phyloP scores from a whole-genome alignment of 2,888 invertebrate genomes.

The Philaethria dido region DNA sequence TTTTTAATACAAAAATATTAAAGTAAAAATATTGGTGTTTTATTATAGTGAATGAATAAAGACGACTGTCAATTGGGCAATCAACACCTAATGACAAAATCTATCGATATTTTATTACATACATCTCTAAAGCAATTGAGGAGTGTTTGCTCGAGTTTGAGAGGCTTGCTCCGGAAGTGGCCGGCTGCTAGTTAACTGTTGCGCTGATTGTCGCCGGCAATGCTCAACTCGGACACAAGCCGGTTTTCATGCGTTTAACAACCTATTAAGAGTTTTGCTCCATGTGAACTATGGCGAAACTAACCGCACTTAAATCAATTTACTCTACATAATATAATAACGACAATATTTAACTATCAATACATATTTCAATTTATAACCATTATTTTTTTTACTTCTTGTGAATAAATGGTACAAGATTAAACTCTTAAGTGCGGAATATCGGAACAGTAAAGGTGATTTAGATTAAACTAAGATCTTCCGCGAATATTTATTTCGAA shows the following conservation, averaged over 20 bases:
- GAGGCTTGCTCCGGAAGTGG: conserved; percentile 74
- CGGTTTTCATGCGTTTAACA: conserved; percentile 44
- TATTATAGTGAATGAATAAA: neutral
- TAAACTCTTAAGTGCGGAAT: conserved; percentile 47
- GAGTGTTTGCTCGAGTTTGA: conserved; percentile 79
- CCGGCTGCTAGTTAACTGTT: conserved; percentile 79
- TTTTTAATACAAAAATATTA: too few species aligned
- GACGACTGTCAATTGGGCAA: neutral
- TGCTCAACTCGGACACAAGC: conserved; percentile 38
- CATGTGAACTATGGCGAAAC: conserved; percentile 21
- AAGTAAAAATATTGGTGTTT: neutral
- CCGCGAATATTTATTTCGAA: conserved; percentile 80
- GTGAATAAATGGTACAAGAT: conserved; percentile 33
- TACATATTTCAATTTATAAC: neutral
- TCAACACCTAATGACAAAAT: neutral
- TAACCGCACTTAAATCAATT: conserved; percentile 17
- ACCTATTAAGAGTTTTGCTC: conserved; percentile 43
- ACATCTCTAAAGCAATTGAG: conserved; percentile 70
- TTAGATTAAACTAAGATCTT: conserved; percentile 77
- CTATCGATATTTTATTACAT: conserved; percentile 29
- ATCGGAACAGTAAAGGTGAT: conserved; percentile 81
- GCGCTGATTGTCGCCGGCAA: conserved; percentile 69
- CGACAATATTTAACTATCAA: neutral
- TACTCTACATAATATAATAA: neutral
- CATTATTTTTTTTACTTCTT: conserved; percentile 7